Percentiles rank a stretch among this genome's conserved stretches.
Conservation (phyloP, 2,888 invertebrate species). For the Nephrotoma flavescens region DNA sequence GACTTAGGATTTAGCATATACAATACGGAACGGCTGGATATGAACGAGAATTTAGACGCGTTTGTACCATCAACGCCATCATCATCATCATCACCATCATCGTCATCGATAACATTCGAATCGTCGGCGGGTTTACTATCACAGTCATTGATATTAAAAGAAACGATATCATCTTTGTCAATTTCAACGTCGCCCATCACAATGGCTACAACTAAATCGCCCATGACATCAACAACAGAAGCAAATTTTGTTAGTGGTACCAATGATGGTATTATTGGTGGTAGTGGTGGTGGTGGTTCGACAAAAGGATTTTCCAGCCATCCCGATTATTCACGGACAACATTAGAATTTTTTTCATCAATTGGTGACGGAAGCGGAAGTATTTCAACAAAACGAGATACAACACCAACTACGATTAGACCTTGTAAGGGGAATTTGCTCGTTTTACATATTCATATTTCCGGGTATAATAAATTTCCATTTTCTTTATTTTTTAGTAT, state of each 20-base stretch:
- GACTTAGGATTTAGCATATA: background rate
- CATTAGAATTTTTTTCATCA: background rate
- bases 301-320: background rate
- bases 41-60: background rate
- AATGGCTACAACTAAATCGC: background rate
- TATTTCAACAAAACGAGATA: conserved; percentile 1
- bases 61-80: background rate
- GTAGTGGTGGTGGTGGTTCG: background rate
- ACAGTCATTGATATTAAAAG: background rate
- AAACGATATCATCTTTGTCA: background rate
- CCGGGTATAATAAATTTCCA: background rate
- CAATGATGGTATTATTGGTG: background rate
- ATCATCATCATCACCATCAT: background rate
- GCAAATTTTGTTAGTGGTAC: background rate
- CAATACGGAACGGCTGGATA: background rate
- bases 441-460: background rate
- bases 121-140: background rate
- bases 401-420: background rate
- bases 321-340: background rate
- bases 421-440: background rate
- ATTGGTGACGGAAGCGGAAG: background rate
- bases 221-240: background rate
- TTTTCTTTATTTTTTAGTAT: background rate
- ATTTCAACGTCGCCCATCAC: background rate
- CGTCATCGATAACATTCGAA: background rate